Evolutionary conservation across 2,113 vertebrate genomes (phyloP), one percentile per base, ranked within the genome.

Genomic region (Odontesthes bonariensis): DNA sequence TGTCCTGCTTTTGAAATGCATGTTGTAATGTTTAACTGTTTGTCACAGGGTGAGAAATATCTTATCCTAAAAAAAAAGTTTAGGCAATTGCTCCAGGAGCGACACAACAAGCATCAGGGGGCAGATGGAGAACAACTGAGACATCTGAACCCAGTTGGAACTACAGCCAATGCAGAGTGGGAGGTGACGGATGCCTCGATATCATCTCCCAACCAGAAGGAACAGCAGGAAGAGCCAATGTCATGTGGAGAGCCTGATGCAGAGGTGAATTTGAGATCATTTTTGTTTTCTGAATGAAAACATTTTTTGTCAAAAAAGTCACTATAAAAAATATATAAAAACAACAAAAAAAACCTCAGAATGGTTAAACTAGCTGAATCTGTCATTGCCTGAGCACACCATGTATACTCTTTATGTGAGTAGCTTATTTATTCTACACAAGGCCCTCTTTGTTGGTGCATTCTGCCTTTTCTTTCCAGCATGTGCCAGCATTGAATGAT

Each of bases 31-130:
- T 49, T 23, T 62, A 14, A 32, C 46, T 55, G n/a, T 74, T 23
- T 46, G 42, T 66, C 19, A 11, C 81, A 95, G 95, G 93, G 94
- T 0, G 94, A 95, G 87, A 95, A 95, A 73, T 93, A 91, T 63
- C 88, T 95, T 5, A 67, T 94, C 51, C 90, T 95, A 3, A 95
- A 94, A 88, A 95, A 95, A 89, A 95, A 94, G 69, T 95, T 94
- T 83, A 83, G 86, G 35, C 93, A 92, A 56, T 76, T 86, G 68
- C 83, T 94, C 66, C 88, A 88, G 6, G 92, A 91, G 47, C 87
- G 81, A 19, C 76, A 89, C 6, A 1, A 51, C 27, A 85, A 79
- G 53, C 46, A 20, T 27, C 40, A 17, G 0, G 64, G 53, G 35
- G 8, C 31, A 2, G 77, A 78, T 11, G 61, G 33, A 22, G 77